Conservation (phyloP, 2,113 vertebrate genomes). For the Parotia lawesii region DNA sequence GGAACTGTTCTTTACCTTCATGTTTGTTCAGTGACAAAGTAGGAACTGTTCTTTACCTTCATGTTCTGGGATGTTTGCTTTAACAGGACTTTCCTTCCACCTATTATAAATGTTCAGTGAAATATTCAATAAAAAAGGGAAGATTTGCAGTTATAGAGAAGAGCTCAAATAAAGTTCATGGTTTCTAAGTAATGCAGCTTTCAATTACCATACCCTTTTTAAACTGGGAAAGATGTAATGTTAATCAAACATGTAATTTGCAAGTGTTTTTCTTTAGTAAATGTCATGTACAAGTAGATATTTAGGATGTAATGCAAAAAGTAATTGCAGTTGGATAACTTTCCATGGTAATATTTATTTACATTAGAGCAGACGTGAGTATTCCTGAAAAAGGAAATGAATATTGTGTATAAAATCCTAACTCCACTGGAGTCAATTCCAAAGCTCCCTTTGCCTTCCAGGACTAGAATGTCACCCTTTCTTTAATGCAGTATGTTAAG, state of each 20-base stretch:
- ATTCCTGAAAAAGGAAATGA: slow-evolving; percentile 3
- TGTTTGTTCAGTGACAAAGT: slow-evolving; percentile 22
- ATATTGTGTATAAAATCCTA: slow-evolving; percentile 11
- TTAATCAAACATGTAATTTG: slow-evolving; percentile 84
- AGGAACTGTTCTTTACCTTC: slow-evolving; percentile 38
- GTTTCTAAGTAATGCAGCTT: slow-evolving; percentile 71
- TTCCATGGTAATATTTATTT: slow-evolving; percentile 29
- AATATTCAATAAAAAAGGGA: slow-evolving; percentile 58
- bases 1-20: slow-evolving; percentile 33
- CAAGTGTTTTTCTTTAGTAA: slow-evolving; percentile 80
- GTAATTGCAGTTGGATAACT: slow-evolving; percentile 62
- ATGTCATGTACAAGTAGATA: slow-evolving; percentile 78
- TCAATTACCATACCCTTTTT: slow-evolving; percentile 76
- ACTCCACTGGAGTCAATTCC: not conserved
- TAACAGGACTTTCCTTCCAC: slow-evolving; percentile 27
- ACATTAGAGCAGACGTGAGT: not conserved
- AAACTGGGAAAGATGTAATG: slow-evolving; percentile 75
- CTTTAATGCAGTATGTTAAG: not conserved
- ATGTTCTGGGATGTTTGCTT: slow-evolving; percentile 45
- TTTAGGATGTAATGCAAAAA: slow-evolving; percentile 71
- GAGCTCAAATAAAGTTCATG: slow-evolving; percentile 74
- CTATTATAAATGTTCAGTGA: slow-evolving; percentile 44
- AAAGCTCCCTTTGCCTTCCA: not conserved
- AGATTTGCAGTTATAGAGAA: slow-evolving; percentile 59
- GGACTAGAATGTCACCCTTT: not conserved